These are phyloP conservation scores for Melangyna quadrimaculata DNA, from an alignment of 2,888 invertebrate species.

Conservation along the genomic window DNA sequence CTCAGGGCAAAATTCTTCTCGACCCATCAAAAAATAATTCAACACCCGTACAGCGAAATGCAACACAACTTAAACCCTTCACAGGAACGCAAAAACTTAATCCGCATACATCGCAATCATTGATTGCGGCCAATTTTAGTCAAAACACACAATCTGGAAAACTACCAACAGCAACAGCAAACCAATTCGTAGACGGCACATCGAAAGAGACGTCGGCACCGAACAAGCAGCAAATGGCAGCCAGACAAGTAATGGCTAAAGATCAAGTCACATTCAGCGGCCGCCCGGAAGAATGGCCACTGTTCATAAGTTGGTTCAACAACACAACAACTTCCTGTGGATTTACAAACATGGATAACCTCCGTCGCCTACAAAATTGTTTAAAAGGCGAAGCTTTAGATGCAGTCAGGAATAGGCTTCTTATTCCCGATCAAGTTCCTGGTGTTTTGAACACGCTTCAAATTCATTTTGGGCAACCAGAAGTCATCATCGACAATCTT, in stretches of 20 bases:
- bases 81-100: neutral
- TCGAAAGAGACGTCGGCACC: neutral
- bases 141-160: neutral
- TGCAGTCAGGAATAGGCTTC: conserved; percentile 10
- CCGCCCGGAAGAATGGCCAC: conserved; percentile 13
- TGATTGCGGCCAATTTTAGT: neutral
- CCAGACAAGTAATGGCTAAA: conserved; percentile 18
- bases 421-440: conserved; percentile 13
- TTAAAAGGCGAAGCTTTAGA: conserved; percentile 4
- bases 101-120: neutral
- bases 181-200: neutral
- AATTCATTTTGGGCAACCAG: neutral
- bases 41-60: conserved; percentile 1
- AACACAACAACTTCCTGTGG: conserved; percentile 2
- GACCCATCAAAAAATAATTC: neutral
- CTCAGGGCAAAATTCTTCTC: no score
- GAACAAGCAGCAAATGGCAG: conserved; percentile 9
- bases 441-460: neutral
- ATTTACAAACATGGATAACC: conserved; percentile 1
- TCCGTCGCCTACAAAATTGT: conserved; percentile 3
- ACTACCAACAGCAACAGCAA: neutral
- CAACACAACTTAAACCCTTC: neutral
- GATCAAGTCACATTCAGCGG: neutral
- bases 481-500: neutral
- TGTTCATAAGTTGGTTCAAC: neutral